Evolutionary conservation across 2,888 invertebrate species (phyloP).

Genomic region (Mimachlamys varia): DNA sequence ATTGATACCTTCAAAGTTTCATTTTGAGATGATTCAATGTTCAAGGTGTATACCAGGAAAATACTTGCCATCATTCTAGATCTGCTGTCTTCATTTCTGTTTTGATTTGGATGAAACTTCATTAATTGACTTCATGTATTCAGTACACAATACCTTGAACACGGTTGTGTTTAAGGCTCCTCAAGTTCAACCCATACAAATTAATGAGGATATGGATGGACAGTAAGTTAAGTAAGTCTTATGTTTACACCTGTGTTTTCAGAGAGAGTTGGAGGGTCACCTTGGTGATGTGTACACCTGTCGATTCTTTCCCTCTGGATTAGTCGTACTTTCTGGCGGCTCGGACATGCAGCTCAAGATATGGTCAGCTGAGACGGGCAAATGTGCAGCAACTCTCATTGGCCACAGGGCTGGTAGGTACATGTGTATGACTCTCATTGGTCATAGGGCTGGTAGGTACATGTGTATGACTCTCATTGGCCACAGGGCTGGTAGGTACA

Average conservation of each 20-base stretch:
- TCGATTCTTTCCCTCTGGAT: slow-evolving; percentile 88
- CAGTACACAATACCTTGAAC: no score
- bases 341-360: slow-evolving; percentile 88
- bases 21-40: no score
- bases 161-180: no score
- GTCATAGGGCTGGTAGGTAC: slow-evolving; percentile 85
- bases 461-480: slow-evolving; percentile 84
- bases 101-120: no score
- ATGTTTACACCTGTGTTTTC: slow-evolving; percentile 44
- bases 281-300: slow-evolving; percentile 87
- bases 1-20: no score
- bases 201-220: no score
- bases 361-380: slow-evolving; percentile 88
- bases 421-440: slow-evolving; percentile 83
- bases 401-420: slow-evolving; percentile 85
- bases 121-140: no score
- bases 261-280: slow-evolving; percentile 85
- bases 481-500: slow-evolving; percentile 84
- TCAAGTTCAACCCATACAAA: no score
- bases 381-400: slow-evolving; percentile 86
- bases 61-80: no score
- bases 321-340: slow-evolving; percentile 87
- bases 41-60: no score
- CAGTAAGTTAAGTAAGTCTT: no score
- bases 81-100: no score